phyloP scores from a whole-genome alignment of 2,888 invertebrate genomes.

The Cepaea hortensis region DNA sequence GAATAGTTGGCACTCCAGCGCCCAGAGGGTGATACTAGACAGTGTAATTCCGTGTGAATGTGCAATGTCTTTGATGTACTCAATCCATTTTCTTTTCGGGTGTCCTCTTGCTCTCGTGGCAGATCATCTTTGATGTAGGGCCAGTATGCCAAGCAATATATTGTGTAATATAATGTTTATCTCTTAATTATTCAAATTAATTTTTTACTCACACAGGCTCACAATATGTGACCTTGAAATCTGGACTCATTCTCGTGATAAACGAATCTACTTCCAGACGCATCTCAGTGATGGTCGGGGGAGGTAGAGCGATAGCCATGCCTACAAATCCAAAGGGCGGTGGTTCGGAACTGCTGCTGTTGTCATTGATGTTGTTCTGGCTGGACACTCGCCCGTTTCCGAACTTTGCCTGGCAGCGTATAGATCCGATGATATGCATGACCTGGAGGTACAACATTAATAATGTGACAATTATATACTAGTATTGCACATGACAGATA shows the following conservation, averaged over 20 bases:
- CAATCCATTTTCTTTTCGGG: too few relatives aligned
- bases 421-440: slow-evolving; percentile 91
- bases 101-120: too few relatives aligned
- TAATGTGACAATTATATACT: too few relatives aligned
- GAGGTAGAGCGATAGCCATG: slow-evolving; percentile 95
- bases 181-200: too few relatives aligned
- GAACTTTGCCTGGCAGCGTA: slow-evolving; percentile 94
- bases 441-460: slow-evolving; percentile 81
- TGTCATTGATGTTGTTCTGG: slow-evolving; percentile 3
- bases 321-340: slow-evolving; percentile 90
- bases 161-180: too few relatives aligned
- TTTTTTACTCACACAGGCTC: slow-evolving; percentile 89
- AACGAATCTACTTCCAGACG: slow-evolving; percentile 90
- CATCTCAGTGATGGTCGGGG: slow-evolving; percentile 97
- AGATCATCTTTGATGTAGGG: too few relatives aligned
- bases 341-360: not conserved
- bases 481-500: too few relatives aligned
- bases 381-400: slow-evolving; percentile 84
- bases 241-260: slow-evolving; percentile 95
- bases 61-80: too few relatives aligned
- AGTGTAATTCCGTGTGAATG: too few relatives aligned
- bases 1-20: too few relatives aligned
- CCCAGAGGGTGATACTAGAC: too few relatives aligned
- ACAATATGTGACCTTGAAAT: slow-evolving; percentile 96
- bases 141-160: too few relatives aligned